Percentiles rank a stretch among this genome's conserved stretches.
These are phyloP conservation scores for Gymnocephalus cernua DNA, from an alignment of 2,113 vertebrate genomes.

Conservation along the genomic window DNA sequence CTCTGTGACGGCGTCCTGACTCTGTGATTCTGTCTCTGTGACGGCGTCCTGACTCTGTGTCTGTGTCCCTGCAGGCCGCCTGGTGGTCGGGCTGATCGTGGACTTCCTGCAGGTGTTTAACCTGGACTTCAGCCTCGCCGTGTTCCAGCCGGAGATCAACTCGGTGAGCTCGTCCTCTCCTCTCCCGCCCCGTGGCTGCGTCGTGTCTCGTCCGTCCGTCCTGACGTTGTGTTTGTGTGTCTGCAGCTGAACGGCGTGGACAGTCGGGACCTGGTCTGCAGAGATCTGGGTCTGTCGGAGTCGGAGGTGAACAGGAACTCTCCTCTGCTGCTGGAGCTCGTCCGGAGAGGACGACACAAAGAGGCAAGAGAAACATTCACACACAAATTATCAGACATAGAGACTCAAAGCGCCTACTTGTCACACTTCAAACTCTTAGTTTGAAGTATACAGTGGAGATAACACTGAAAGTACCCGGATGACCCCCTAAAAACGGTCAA, in stretches of 20 bases:
- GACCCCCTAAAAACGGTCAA: too few relatives aligned
- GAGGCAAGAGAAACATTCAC: slow-evolving; percentile 77
- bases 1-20: too few relatives aligned
- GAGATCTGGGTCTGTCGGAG: slow-evolving; percentile 88
- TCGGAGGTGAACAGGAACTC: slow-evolving; percentile 83
- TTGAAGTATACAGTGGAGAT: too few relatives aligned
- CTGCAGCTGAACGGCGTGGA: slow-evolving; percentile 88
- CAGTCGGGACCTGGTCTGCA: slow-evolving; percentile 87
- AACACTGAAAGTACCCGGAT: too few relatives aligned
- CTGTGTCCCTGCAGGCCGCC: slow-evolving; percentile 82
- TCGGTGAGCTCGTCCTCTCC: slow-evolving; percentile 76
- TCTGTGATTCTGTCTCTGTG: not conserved
- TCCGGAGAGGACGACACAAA: slow-evolving; percentile 85
- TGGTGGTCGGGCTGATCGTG: slow-evolving; percentile 90
- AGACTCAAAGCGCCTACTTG: too few relatives aligned
- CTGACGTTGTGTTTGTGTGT: not conserved
- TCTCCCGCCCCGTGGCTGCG: too few relatives aligned
- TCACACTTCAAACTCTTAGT: too few relatives aligned
- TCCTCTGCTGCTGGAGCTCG: slow-evolving; percentile 90
- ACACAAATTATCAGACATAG: too few relatives aligned
- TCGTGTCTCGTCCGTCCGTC: not conserved
- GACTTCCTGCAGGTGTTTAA: slow-evolving; percentile 96
- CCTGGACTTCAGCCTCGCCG: slow-evolving; percentile 94
- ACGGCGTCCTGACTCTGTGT: not conserved
- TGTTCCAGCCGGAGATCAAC: slow-evolving; percentile 96